Conservation (phyloP, 2,113 vertebrate genomes). For the Dasyornis broadbenti region DNA sequence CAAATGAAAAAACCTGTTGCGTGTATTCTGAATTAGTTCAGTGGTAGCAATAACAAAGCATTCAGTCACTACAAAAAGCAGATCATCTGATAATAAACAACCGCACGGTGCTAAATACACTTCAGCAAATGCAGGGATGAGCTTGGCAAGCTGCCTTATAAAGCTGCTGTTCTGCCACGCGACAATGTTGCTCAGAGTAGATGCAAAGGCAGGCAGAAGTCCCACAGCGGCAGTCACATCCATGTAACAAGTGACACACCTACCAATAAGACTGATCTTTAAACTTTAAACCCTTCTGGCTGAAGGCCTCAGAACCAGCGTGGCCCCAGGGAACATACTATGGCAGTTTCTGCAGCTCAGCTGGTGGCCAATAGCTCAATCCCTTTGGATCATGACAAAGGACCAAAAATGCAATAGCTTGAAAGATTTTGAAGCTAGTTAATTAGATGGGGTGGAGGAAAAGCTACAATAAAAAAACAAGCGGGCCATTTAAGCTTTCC, state of each 20-base stretch:
- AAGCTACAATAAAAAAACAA: neutral
- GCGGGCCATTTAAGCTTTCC: neutral
- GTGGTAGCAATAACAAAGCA: neutral
- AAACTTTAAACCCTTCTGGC: neutral
- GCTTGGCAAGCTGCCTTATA: neutral
- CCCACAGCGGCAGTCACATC: neutral
- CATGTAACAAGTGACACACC: neutral
- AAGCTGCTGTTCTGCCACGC: neutral
- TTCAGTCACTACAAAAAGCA: slow-evolving; percentile 4
- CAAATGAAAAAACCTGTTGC: neutral
- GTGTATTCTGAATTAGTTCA: neutral
- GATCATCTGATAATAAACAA: neutral
- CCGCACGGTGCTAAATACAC: rapidly evolving
- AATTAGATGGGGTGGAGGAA: neutral
- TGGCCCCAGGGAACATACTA: neutral
- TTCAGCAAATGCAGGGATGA: neutral
- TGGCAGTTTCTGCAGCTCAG: neutral
- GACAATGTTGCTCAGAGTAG: neutral
- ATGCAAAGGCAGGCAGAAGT: neutral
- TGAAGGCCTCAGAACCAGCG: neutral
- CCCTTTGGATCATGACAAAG: neutral
- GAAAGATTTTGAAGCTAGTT: neutral
- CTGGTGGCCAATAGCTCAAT: neutral
- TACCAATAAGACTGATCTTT: neutral
- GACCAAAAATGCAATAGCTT: neutral